Evolutionary conservation across 2,888 invertebrate species (phyloP).

Genomic region (Philaethria dido): DNA sequence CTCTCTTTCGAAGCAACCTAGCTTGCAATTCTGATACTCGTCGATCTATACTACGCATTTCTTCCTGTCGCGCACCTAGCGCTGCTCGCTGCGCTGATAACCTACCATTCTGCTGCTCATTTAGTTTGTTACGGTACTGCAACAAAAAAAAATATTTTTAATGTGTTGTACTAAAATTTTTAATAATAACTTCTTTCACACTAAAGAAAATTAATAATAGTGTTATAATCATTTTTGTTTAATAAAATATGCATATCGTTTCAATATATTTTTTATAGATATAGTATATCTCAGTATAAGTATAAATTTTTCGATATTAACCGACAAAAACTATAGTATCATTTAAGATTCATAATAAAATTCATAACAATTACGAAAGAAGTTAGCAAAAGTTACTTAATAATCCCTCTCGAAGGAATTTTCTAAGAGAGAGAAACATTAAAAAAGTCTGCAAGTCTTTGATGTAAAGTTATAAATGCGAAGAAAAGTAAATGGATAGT

Average conservation of each 20-base stretch:
- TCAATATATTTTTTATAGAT: neutral
- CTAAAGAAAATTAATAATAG: no score
- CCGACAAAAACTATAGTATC: neutral
- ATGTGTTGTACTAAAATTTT: neutral
- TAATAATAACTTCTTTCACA: neutral
- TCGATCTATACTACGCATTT: conserved; percentile 95
- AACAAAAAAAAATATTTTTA: conserved; percentile 52
- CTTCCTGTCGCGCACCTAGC: conserved; percentile 93
- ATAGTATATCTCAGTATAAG: no score
- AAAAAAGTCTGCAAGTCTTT: conserved; percentile 25
- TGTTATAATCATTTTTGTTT: no score
- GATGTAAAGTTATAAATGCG: conserved; percentile 32
- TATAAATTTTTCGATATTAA: no score
- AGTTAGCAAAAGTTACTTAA: conserved; percentile 28
- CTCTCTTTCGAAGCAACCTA: conserved; percentile 93
- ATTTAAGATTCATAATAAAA: neutral
- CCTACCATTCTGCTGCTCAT: conserved; percentile 96
- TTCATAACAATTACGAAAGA: conserved; percentile 17
- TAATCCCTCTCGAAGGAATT: conserved; percentile 26
- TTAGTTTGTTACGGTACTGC: conserved; percentile 97
- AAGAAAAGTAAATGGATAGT: conserved; percentile 23
- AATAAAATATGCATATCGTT: neutral
- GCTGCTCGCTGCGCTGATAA: conserved; percentile 95
- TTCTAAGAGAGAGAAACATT: conserved; percentile 12
- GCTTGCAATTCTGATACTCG: conserved; percentile 97